These are phyloP conservation scores for Nesidiocoris tenuis DNA, from an alignment of 2,888 invertebrate species.

Conservation along the genomic window DNA sequence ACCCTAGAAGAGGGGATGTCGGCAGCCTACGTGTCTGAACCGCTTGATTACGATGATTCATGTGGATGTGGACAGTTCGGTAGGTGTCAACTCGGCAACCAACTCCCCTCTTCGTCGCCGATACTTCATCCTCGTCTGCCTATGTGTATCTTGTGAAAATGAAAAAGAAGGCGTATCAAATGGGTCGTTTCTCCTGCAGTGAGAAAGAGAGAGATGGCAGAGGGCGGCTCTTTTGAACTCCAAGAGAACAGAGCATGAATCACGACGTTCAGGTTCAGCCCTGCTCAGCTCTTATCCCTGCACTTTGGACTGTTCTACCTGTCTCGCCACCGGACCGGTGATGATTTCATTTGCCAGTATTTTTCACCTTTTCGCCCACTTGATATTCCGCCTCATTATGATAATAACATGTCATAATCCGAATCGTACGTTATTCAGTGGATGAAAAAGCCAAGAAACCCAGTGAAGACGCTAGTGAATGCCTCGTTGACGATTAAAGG, in stretches of 20 bases:
- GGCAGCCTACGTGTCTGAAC: not conserved
- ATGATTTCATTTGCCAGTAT: not conserved
- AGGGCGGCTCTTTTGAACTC: not conserved
- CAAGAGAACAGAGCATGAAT: not conserved
- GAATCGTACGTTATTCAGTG: no score
- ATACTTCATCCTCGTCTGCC: not conserved
- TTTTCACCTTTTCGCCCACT: not conserved
- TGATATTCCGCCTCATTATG: not conserved
- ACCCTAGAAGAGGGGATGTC: not conserved
- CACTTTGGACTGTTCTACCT: not conserved
- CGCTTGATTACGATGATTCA: slow-evolving; percentile 37
- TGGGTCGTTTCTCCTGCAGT: not conserved
- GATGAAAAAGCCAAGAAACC: no score
- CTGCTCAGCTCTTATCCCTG: not conserved
- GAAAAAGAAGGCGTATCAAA: not conserved
- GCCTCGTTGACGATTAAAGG: no score
- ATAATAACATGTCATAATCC: not conserved
- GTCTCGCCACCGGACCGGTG: not conserved
- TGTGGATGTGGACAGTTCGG: slow-evolving; percentile 36
- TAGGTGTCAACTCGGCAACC: slow-evolving; percentile 30
- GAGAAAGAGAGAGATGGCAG: not conserved
- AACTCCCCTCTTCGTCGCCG: not conserved
- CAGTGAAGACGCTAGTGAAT: no score
- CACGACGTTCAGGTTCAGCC: not conserved
- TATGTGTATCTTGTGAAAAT: not conserved